Evolutionary conservation across 2,888 invertebrate species (phyloP), one percentile per base, ranked within the genome.

Genomic region (Drosophila yooni): DNA sequence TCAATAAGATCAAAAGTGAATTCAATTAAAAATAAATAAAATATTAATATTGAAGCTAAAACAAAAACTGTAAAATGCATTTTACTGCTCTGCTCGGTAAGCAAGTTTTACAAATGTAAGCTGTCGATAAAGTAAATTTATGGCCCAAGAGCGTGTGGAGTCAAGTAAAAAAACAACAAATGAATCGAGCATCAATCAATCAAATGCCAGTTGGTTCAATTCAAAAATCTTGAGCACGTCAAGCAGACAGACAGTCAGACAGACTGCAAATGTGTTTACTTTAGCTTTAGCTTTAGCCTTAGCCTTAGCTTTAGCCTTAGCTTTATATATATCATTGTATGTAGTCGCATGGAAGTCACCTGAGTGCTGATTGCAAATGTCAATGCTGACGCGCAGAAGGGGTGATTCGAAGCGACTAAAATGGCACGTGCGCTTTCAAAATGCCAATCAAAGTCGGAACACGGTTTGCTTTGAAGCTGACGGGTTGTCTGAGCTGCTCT

Each of bases 151-250:
- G 25, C 73, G 68, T 76, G 74, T 43, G 59, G 56, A 36, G 46
- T 25, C 40, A 36, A 40, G 27, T 25, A 58, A 52, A 27, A 60
- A 56, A 33, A 65, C 11, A 50, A 38, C 5, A 58, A 48, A 61
- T 34, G 29, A 63, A 65, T 31, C 38, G 69, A 63, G 70, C 74
- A 89, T 89, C 88, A 87, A 85, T 85, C 84, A 87, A 76, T 84
- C 79, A 75, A 73, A 70, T 81, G 76, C 53, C 83, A 78, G 63
- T 51, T 70, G 54, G 53, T 66, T 70, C 65, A 59, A 74, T 72
- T 82, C 70, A 66, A 83, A 70, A 70, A 64, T 74, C 83, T 69
- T 68, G 58, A 68, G 64, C 64, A 60, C 74, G 74, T 85, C 52
- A 65, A 65, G 60, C 70, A 69, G 21, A 29, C 57, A 31, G 66